Percentiles rank a stretch among this genome's conserved stretches.
These are phyloP conservation scores for Sinotaia quadrata DNA, from an alignment of 2,888 invertebrate species.

Conservation along the genomic window DNA sequence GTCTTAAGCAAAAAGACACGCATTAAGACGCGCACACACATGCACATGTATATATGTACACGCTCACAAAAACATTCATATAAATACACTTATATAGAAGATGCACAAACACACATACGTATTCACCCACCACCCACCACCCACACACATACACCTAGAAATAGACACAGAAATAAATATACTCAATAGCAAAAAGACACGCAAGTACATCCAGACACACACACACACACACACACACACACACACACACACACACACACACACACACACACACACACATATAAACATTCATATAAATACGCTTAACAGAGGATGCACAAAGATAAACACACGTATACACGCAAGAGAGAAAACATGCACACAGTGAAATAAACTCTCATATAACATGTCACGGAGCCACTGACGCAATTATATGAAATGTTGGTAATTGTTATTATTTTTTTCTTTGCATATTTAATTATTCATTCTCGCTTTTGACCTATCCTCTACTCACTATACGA, in stretches of 20 bases:
- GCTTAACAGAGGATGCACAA: neutral
- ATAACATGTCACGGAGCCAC: too few relatives aligned
- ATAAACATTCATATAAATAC: neutral
- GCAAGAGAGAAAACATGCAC: too few relatives aligned
- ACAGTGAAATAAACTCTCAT: too few relatives aligned
- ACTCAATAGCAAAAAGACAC: neutral
- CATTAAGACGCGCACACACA: neutral
- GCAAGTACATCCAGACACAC: neutral
- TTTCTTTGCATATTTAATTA: too few relatives aligned
- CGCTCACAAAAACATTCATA: neutral
- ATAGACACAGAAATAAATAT: neutral
- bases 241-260: slow-evolving; percentile 11
- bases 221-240: slow-evolving; percentile 2
- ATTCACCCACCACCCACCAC: neutral
- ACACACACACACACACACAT: neutral
- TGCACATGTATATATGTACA: neutral
- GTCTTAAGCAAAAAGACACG: neutral
- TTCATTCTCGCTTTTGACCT: too few relatives aligned
- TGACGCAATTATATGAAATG: too few relatives aligned
- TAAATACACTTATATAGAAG: neutral
- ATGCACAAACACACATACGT: neutral
- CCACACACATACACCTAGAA: neutral
- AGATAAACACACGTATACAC: too few relatives aligned
- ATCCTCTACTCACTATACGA: too few relatives aligned
- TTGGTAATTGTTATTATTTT: too few relatives aligned